These are phyloP conservation scores for Rachycentron canadum DNA, from an alignment of 2,797 vertebrate species.

Conservation along the genomic window DNA sequence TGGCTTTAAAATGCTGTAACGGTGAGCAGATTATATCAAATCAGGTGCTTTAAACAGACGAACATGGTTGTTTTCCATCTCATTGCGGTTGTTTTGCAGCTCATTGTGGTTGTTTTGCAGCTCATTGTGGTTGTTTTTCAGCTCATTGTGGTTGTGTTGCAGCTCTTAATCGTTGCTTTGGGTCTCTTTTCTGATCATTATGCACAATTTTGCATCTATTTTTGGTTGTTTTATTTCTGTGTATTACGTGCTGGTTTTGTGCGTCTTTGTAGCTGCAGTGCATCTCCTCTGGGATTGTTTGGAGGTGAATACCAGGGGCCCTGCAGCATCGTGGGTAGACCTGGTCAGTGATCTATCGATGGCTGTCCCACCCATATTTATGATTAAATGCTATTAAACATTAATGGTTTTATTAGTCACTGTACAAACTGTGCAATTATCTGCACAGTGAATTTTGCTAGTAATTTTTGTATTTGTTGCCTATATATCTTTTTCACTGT, in stretches of 20 bases:
- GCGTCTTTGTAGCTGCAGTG: too few relatives aligned
- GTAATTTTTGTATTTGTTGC: neutral
- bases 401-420: neutral
- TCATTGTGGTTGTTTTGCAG: too few relatives aligned
- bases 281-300: too few relatives aligned
- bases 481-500: neutral
- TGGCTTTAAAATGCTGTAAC: neutral
- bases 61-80: neutral
- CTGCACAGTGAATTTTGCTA: neutral
- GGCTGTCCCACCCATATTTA: neutral
- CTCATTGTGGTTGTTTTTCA: too few relatives aligned
- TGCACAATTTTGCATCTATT: too few relatives aligned
- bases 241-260: too few relatives aligned
- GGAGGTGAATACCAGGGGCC: too few relatives aligned
- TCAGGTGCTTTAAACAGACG: too few relatives aligned
- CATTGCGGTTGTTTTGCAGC: too few relatives aligned
- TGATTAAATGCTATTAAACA: neutral
- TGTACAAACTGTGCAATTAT: neutral
- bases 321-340: neutral
- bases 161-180: neutral
- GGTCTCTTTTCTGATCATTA: neutral
- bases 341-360: too few relatives aligned
- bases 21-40: too few relatives aligned
- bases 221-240: too few relatives aligned
- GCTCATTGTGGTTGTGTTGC: neutral